phyloP scores from a whole-genome alignment of 2,113 vertebrate species.

The Isurus oxyrinchus region DNA sequence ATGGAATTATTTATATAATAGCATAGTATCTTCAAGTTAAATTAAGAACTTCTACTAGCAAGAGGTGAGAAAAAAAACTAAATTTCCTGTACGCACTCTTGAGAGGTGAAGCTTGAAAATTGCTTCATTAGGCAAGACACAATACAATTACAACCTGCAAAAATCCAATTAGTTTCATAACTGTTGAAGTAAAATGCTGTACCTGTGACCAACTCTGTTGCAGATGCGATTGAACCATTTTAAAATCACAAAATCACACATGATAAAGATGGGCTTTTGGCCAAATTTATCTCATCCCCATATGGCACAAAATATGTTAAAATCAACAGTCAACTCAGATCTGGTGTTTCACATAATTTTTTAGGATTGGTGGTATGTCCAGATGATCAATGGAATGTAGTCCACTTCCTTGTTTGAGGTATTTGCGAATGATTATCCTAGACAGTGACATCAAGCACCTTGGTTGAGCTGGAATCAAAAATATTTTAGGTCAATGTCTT shows the following conservation, averaged over 20 bases:
- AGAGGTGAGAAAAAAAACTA: not conserved
- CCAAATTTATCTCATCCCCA: not conserved
- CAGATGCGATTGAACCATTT: not conserved
- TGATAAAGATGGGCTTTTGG: not conserved
- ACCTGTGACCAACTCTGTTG: not conserved
- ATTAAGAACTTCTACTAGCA: not conserved
- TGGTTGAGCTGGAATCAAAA: conserved; percentile 63
- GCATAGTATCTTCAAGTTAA: not conserved
- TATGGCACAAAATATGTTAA: not conserved
- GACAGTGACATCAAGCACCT: conserved; percentile 80
- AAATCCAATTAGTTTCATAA: not conserved
- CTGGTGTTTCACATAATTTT: conserved; percentile 71
- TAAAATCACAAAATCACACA: not conserved
- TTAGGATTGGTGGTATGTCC: conserved; percentile 69
- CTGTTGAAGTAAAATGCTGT: not conserved
- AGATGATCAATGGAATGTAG: conserved; percentile 55
- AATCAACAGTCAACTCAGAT: conserved; percentile 44
- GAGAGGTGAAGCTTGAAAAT: not conserved
- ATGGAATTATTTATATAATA: not conserved
- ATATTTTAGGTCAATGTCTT: not conserved
- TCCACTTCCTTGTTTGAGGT: conserved; percentile 50
- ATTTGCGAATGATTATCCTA: conserved; percentile 63
- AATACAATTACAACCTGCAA: not conserved
- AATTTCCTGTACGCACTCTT: not conserved
- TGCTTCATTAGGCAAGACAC: not conserved